Evolutionary conservation across 2,888 invertebrate genomes (phyloP).

Genomic region (Tillus elongatus): DNA sequence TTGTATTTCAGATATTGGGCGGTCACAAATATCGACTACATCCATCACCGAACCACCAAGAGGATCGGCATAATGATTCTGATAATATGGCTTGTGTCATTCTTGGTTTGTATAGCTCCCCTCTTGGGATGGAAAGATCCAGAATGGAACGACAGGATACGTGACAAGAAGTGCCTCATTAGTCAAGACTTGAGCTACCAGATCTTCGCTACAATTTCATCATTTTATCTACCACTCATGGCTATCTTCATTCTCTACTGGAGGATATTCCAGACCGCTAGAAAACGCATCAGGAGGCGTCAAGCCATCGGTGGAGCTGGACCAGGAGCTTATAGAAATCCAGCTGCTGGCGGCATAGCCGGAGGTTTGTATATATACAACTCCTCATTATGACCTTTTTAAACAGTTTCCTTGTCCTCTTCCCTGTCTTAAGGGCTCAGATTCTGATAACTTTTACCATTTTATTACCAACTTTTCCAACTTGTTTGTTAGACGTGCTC

Average conservation of each 20-base stretch:
- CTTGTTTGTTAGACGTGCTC: too few relatives aligned
- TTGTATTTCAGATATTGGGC: constrained; percentile 67
- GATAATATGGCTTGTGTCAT: constrained; percentile 74
- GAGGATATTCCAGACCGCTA: constrained; percentile 83
- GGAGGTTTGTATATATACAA: too few relatives aligned
- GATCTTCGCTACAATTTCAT: constrained; percentile 82
- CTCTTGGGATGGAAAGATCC: constrained; percentile 75
- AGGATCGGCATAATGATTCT: constrained; percentile 73
- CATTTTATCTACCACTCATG: constrained; percentile 82
- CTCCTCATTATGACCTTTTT: too few relatives aligned
- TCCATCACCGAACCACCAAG: constrained; percentile 68
- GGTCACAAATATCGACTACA: constrained; percentile 84
- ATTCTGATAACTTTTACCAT: too few relatives aligned
- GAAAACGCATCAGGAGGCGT: constrained; percentile 70
- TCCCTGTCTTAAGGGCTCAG: too few relatives aligned
- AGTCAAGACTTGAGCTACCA: constrained; percentile 79
- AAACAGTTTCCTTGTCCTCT: too few relatives aligned
- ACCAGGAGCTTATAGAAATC: constrained; percentile 37
- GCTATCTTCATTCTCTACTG: constrained; percentile 84
- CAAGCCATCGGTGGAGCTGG: constrained; percentile 43
- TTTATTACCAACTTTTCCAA: too few relatives aligned
- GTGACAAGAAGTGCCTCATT: constrained; percentile 65
- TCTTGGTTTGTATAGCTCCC: constrained; percentile 80
- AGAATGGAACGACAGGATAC: constrained; percentile 49
- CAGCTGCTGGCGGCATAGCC: constrained; percentile 43